A percentile compares a stretch with the other conserved stretches of the same genome.
phyloP scores from a whole-genome alignment of 2,797 vertebrate genomes.

The Coluber constrictor region DNA sequence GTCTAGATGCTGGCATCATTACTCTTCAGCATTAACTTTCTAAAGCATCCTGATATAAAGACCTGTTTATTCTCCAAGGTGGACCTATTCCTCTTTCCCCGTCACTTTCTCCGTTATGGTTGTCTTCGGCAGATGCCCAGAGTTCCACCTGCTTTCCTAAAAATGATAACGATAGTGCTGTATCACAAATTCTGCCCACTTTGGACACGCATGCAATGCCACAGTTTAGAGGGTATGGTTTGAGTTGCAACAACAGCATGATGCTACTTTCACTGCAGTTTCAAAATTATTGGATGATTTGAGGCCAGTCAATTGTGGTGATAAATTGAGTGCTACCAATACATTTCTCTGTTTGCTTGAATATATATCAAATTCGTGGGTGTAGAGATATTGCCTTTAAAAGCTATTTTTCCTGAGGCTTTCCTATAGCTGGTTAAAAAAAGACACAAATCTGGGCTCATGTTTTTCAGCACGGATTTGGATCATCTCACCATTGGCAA shows the following conservation, averaged over 20 bases:
- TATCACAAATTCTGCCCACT: neutral
- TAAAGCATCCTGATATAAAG: neutral
- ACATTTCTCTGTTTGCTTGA: neutral
- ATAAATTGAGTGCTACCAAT: neutral
- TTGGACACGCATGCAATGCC: neutral
- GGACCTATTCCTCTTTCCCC: neutral
- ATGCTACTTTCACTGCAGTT: neutral
- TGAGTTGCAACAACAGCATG: neutral
- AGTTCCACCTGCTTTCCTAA: neutral
- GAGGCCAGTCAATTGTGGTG: neutral
- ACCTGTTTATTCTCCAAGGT: neutral
- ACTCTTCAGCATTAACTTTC: neutral
- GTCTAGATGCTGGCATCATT: neutral
- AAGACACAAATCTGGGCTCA: constrained; percentile 35
- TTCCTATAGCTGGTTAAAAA: constrained; percentile 40
- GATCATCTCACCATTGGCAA: constrained; percentile 67
- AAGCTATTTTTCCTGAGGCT: constrained; percentile 47
- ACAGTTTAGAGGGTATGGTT: neutral
- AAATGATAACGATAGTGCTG: neutral
- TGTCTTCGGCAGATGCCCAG: neutral
- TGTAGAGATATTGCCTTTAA: constrained; percentile 22
- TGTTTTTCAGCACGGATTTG: constrained; percentile 70
- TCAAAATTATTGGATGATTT: neutral
- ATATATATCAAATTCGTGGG: neutral
- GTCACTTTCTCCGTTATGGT: neutral